Conservation (phyloP, 2,797 vertebrate genomes). For the Apogon talboti region DNA sequence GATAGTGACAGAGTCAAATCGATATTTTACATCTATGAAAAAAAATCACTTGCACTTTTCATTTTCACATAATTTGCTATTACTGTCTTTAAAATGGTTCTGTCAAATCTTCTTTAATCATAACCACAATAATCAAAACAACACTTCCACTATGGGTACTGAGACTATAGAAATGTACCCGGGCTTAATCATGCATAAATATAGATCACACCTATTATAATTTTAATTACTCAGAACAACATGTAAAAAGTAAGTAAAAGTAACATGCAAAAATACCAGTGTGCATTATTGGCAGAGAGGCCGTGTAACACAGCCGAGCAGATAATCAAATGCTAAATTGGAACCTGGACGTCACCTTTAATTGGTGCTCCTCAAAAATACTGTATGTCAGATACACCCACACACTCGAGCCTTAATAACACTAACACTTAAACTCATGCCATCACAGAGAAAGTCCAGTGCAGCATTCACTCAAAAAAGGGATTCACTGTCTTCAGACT, state of each 20-base stretch:
- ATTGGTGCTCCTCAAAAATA: conserved; percentile 44
- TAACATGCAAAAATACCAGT: conserved; percentile 4
- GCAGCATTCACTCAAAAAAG: not conserved
- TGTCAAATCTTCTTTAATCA: not conserved
- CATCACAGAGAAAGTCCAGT: conserved; percentile 5
- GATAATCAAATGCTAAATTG: conserved; percentile 30
- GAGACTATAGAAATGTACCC: not conserved
- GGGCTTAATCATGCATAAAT: conserved; percentile 17
- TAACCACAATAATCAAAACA: conserved; percentile 3
- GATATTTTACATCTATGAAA: not conserved
- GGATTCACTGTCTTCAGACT: not conserved
- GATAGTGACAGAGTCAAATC: not conserved
- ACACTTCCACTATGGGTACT: not conserved
- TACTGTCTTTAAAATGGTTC: not conserved
- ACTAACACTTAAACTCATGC: conserved; percentile 11
- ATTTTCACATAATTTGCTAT: not conserved
- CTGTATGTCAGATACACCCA: conserved; percentile 35
- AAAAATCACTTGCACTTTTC: not conserved
- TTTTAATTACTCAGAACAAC: conserved; percentile 2
- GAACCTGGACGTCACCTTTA: conserved; percentile 37
- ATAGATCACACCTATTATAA: not conserved
- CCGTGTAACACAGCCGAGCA: conserved; percentile 23
- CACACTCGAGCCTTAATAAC: conserved; percentile 26
- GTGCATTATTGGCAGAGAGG: conserved; percentile 16
- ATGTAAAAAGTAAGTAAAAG: not conserved